Evolutionary conservation across 35 echinoderm and acorn worm species (phyloP), one percentile per base, ranked within the genome.

Genomic region (Lytechinus variegatus): DNA sequence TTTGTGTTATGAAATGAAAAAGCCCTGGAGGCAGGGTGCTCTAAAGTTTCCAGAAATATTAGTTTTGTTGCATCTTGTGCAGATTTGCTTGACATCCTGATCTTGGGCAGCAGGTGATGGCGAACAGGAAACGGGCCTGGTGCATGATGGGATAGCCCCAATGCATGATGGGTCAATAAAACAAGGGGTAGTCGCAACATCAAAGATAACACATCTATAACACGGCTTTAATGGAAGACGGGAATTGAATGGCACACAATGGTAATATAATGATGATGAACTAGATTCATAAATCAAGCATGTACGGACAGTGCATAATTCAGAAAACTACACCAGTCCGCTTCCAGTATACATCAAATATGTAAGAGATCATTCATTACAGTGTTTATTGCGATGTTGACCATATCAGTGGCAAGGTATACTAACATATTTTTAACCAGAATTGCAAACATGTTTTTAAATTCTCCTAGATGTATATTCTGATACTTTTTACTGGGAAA

Each of bases 31-130:
- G 53, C 21, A 13, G 8, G 91, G 53, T 33, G 88, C n/a, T 54
- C 92, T 93, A 16, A 12, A 21, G 92, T 93, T 93, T 54, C 92
- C n/a, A 93, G 92, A 93, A 93, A 93, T 93, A 93, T 93, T 93
- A 93, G 92, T 93, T 55, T 54, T 13, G 52, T 93, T 93, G 52
- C 27, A 28, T 93, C 92, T 90, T 90, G 88, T 90, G 52, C n/a
- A 14, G 88, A 54, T 90, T 90, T 52, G 29, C 54, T 13, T 57
- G 54, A 93, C 92, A 93, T 44, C 14, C n/a, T 55, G 92, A 54
- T 93, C 92, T 57, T 16, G 9, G 7, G 92, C 52, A 55, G 92
- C 92, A 90, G 88, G 88, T 93, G 92, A 55, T 10, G 92, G 27
- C 21, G 92, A 93, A 27, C 92, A 54, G 92, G 54, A 57, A 28